phyloP scores from a whole-genome alignment of 2,888 invertebrate species.

The Ischnura elegans region DNA sequence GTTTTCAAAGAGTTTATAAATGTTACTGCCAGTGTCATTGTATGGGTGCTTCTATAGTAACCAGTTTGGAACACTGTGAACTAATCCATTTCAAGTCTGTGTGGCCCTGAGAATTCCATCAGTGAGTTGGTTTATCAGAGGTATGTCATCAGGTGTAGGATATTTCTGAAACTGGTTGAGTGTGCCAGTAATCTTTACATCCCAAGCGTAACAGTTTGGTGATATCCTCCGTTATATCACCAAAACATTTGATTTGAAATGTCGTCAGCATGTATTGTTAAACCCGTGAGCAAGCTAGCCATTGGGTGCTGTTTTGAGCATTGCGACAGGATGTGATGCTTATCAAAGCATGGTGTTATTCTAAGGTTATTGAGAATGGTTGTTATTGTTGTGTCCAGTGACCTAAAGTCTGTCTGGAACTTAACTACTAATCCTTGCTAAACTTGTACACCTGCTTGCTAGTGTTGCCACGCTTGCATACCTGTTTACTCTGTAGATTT shows the following conservation, averaged over 20 bases:
- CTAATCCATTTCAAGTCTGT: background rate
- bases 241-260: background rate
- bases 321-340: background rate
- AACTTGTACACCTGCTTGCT: background rate
- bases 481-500: background rate
- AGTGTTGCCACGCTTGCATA: background rate
- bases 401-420: background rate
- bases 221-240: background rate
- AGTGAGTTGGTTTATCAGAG: background rate
- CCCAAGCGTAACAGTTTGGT: background rate
- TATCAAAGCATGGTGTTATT: background rate
- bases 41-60: constrained; percentile 31
- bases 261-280: background rate
- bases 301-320: background rate
- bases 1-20: background rate
- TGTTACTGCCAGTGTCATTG: constrained; percentile 1
- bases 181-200: background rate
- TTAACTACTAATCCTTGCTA: background rate
- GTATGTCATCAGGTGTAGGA: background rate
- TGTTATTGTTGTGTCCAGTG: constrained; percentile 26
- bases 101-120: background rate
- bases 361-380: background rate
- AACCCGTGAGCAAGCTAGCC: background rate
- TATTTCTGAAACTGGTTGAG: background rate
- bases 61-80: constrained; percentile 29